Base-by-base conservation (phyloP, 2,888 invertebrate genomes). In the Drosophila buzzatii region DNA sequence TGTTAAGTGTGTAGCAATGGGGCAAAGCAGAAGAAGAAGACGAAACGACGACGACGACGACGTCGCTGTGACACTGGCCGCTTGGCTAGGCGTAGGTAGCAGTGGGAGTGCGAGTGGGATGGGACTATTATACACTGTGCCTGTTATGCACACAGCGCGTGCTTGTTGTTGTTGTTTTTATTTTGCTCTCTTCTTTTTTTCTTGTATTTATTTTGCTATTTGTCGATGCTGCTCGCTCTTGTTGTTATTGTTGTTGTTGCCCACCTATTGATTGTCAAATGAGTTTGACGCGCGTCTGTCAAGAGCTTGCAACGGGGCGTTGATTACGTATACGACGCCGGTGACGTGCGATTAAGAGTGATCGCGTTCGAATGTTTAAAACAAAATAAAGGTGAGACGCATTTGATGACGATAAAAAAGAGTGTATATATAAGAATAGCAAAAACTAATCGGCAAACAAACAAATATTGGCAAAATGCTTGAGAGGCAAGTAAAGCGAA, bases 261-360 rank as follows among this genome's bases (percentile, higher is more conserved):
- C 69, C 57, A 73, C 65, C 74, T 78, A 72, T 81, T 73, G 79
- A 76, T 79, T 76, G 79, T 73, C 80, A 79, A 82, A 82, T 79
- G 85, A 70, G 73, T 79, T 79, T 82, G 82, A 79, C 80, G 85
- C 73, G 64, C 53, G 66, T 39, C 71, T 74, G 80, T 76, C 80
- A 67, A 78, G 71, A 45, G 57, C 45, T 76, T 60, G 81, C 81
- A 63, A 35, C 73, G 73, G 42, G 67, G 70, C 69, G 70, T 64
- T 69, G 67, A 83, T 85, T 85, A 83, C 78, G 81, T 82, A 82
- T 82, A 85, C 81, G 85, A 64, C 66, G 68, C 67, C 37, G 69
- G 63, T 70, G 73, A 73, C 61, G 73, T 45, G 64, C 76, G 67
- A 62, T 76, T 72, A 72, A 75, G 55, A 67, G 23, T 58, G 71